phyloP scores from a whole-genome alignment of 2,797 vertebrate genomes.

The Agapornis canus region DNA sequence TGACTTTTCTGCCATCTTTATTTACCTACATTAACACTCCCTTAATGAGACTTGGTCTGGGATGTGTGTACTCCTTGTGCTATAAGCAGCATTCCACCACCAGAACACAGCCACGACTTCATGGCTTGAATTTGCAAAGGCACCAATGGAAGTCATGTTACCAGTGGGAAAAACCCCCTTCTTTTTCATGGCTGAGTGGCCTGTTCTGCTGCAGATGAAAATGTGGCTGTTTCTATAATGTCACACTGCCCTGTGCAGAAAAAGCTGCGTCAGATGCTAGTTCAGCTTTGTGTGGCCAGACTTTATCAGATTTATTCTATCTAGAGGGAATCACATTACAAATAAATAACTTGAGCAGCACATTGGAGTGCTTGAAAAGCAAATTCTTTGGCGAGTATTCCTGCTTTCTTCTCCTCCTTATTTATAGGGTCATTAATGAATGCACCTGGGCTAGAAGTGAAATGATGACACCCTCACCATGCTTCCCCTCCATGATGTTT shows the following conservation, averaged over 20 bases:
- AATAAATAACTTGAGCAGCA: neutral
- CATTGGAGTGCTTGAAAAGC: neutral
- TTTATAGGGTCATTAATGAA: neutral
- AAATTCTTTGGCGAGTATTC: neutral
- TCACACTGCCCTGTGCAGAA: neutral
- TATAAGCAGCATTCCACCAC: neutral
- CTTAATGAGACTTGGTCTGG: neutral
- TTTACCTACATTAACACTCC: neutral
- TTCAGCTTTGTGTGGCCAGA: neutral
- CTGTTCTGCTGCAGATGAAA: neutral
- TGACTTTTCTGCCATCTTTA: neutral
- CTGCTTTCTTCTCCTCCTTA: neutral
- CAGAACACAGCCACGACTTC: neutral
- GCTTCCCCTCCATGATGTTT: neutral
- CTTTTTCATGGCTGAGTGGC: neutral
- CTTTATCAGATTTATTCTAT: slow-evolving; percentile 4
- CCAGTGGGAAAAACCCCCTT: neutral
- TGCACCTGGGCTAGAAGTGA: neutral
- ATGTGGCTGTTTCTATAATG: neutral
- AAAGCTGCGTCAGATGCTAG: neutral
- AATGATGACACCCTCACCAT: neutral
- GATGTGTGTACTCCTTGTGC: neutral
- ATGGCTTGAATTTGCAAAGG: neutral
- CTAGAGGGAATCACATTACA: neutral
- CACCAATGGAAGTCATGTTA: neutral